phyloP scores from a whole-genome alignment of 2,888 invertebrate species.

The Aphodius sticticus region DNA sequence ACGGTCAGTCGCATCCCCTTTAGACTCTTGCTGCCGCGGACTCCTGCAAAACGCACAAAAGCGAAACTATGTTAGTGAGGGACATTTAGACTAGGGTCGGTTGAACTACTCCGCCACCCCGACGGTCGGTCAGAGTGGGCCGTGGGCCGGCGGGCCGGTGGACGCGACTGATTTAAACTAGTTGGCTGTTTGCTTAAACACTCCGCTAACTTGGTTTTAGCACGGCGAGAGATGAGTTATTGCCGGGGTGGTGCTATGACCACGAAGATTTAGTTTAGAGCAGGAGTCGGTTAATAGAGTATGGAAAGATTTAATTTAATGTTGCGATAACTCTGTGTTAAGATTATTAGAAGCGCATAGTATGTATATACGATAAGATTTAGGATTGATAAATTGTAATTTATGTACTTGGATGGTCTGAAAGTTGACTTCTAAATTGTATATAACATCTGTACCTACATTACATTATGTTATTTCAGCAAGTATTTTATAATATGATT shows the following conservation, averaged over 20 bases:
- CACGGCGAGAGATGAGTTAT: not conserved
- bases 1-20: conserved; percentile 56
- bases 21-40: conserved; percentile 53
- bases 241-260: not conserved
- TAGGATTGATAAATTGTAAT: no score
- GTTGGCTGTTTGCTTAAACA: not conserved
- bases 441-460: no score
- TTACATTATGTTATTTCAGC: no score
- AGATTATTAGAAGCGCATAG: no score
- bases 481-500: no score
- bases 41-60: conserved; percentile 50
- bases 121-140: not conserved
- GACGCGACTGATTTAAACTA: not conserved
- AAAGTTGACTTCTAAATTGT: no score
- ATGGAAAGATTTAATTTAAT: not conserved
- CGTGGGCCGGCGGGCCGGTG: not conserved
- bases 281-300: not conserved
- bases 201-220: not conserved
- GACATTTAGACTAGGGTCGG: not conserved
- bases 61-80: conserved; percentile 27
- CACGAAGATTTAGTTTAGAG: not conserved
- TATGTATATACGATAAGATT: no score
- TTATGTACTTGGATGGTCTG: no score
- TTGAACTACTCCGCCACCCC: not conserved
- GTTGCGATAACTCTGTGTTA: not conserved